Evolutionary conservation across 2,888 invertebrate species (phyloP), one percentile per base, ranked within the genome.

Genomic region (Arrhopalites spinosus): DNA sequence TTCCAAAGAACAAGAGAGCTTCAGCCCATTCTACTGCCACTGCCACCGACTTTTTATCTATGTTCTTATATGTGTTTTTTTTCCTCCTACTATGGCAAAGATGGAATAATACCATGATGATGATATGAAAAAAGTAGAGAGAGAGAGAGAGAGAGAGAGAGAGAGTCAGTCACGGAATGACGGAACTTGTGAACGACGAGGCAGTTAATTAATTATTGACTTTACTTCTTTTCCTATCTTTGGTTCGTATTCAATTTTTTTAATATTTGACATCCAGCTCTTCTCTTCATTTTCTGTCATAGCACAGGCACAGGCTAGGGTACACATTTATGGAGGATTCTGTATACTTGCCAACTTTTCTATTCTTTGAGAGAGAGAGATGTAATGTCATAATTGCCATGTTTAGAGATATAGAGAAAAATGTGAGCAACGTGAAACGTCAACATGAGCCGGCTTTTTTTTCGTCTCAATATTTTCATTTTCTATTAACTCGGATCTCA

Each of bases 181-280:
- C 25, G 30, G 25, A 64, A 36, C 64, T 43, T 29, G 43, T 30
- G 64, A 64, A 64, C 64, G 64, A 53, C 53, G 53, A 64, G 64
- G 29, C 36, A 68, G 59, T 73, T 73, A 73, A 73, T 73, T 73
- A 73, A 73, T 73, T 73, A 73, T 73, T 73, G 73, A 73, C 66
- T 66, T 73, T 66, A 63, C 61, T 63, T 25, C 71, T 59, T 67
- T 68, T 53, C 50, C 68, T 29, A 29, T 50, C 15, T 50, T 29
- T 68, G 17, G 25, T 47, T 29, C 25, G 27, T 15, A 50, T 47
- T 68, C 45, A 29, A 50, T 43, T 68, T 64, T n/a, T 68, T 68
- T 50, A 68, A 68, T 68, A 68, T 68, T 47, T 53, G 27, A 68
- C 67, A 45, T 36, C 67, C 20, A 47, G 27, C 43, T 43, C 59